Evolutionary conservation across 2,113 vertebrate genomes (phyloP).

Genomic region (Archilochus colubris): DNA sequence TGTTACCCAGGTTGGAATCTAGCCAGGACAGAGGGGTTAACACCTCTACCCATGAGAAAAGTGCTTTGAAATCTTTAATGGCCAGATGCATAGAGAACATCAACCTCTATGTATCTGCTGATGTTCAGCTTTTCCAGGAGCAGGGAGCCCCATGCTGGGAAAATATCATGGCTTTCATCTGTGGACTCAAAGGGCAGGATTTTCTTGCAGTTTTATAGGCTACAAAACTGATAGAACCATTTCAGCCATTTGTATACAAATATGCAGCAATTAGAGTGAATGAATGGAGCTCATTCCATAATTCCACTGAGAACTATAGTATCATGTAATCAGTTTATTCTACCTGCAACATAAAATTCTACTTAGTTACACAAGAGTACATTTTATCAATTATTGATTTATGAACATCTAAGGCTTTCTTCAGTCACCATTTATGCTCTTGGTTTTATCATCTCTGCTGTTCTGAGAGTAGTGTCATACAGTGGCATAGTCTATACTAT

Average conservation of each 20-base stretch:
- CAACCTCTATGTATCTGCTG: slow-evolving; percentile 8
- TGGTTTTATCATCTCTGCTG: slow-evolving; percentile 67
- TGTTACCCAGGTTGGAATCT: slow-evolving; percentile 22
- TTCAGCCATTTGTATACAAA: slow-evolving; percentile 63
- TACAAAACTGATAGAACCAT: not conserved
- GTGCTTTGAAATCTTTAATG: slow-evolving; percentile 38
- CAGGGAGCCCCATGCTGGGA: not conserved
- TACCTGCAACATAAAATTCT: slow-evolving; percentile 65
- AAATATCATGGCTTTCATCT: slow-evolving; percentile 46
- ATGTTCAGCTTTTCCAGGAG: slow-evolving; percentile 1
- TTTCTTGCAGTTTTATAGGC: slow-evolving; percentile 42
- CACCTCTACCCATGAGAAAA: slow-evolving; percentile 32
- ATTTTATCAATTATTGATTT: slow-evolving; percentile 76
- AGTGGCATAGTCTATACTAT: slow-evolving; percentile 52
- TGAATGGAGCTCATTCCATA: slow-evolving; percentile 52
- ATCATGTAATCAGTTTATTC: slow-evolving; percentile 69
- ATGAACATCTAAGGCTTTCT: slow-evolving; percentile 67
- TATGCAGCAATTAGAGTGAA: slow-evolving; percentile 56
- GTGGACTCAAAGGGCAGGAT: not conserved
- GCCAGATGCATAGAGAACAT: not conserved
- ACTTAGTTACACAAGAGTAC: slow-evolving; percentile 67
- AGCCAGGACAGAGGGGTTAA: slow-evolving; percentile 52
- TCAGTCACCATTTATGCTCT: slow-evolving; percentile 63
- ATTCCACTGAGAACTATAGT: slow-evolving; percentile 55
- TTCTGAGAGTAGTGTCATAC: slow-evolving; percentile 48